Percentiles rank a stretch among this genome's conserved stretches.
Evolutionary conservation across 2,888 invertebrate genomes (phyloP).

Genomic region (Tetragonisca angustula): DNA sequence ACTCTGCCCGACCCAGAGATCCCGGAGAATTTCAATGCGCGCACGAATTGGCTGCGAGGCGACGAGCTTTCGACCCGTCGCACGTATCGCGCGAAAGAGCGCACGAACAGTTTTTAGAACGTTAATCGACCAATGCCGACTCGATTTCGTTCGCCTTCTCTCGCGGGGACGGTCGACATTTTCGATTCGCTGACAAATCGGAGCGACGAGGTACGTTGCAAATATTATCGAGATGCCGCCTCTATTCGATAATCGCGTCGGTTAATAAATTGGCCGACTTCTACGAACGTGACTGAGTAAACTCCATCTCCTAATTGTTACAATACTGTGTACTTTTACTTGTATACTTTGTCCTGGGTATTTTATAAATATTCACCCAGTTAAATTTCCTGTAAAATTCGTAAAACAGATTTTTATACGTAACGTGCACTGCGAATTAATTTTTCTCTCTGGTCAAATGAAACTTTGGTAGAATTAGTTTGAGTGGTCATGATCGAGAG

Average conservation of each 20-base stretch:
- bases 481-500: no score
- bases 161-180: not conserved
- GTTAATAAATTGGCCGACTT: not conserved
- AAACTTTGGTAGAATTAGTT: not conserved
- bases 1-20: constrained; percentile 63
- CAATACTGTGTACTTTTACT: no score
- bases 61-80: constrained; percentile 62
- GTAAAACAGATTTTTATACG: no score
- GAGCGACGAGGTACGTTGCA: no score
- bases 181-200: not conserved
- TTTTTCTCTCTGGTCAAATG: no score
- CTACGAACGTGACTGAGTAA: no score
- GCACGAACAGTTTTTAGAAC: constrained; percentile 63
- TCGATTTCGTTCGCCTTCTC: constrained; percentile 35
- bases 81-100: constrained; percentile 65
- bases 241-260: not conserved
- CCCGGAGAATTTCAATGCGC: constrained; percentile 72
- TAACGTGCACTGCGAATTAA: no score
- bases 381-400: no score
- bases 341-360: no score
- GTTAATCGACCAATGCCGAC: constrained; percentile 53
- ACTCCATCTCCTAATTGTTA: no score
- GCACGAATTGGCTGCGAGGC: constrained; percentile 57
- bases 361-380: no score
- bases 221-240: not conserved